Percentiles rank a stretch among this genome's conserved stretches.
phyloP scores from a whole-genome alignment of 2,113 vertebrate species.

The Protobothrops mucrosquamatus region DNA sequence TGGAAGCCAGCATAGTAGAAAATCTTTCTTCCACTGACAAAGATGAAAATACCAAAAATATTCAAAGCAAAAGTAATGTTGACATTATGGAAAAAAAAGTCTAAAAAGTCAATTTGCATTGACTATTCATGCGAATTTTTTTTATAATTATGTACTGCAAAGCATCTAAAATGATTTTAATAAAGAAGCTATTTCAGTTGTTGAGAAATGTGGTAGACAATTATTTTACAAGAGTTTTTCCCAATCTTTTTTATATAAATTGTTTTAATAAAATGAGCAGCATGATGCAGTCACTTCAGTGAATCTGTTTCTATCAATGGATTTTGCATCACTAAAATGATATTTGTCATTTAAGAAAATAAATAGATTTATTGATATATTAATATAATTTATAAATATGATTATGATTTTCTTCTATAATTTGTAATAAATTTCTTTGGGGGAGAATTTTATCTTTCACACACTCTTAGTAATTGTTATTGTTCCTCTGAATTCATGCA shows the following conservation, averaged over 20 bases:
- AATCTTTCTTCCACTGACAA: conserved; percentile 35
- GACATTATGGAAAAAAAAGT: conserved; percentile 19
- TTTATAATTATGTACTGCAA: conserved; percentile 25
- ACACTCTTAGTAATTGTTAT: background rate
- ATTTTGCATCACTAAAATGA: background rate
- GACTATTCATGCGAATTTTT: conserved; percentile 11
- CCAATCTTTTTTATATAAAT: conserved; percentile 37
- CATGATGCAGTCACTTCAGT: background rate
- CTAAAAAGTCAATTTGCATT: conserved; percentile 34
- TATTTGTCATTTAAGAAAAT: background rate
- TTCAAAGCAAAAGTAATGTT: conserved; percentile 1
- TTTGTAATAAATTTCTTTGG: background rate
- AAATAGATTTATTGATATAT: background rate
- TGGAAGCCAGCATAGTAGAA: conserved; percentile 48
- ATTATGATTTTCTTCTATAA: background rate
- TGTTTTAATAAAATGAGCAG: conserved; percentile 23
- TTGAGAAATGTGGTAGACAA: background rate
- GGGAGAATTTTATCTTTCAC: background rate
- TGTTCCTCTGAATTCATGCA: background rate
- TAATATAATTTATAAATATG: background rate
- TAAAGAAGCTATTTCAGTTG: background rate
- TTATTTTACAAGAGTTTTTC: conserved; percentile 3
- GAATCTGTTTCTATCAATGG: conserved; percentile 34
- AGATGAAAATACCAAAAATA: conserved; percentile 22
- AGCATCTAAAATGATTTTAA: conserved; percentile 20